phyloP scores from a whole-genome alignment of 2,888 invertebrate species.

The Clistopyga incitator region DNA sequence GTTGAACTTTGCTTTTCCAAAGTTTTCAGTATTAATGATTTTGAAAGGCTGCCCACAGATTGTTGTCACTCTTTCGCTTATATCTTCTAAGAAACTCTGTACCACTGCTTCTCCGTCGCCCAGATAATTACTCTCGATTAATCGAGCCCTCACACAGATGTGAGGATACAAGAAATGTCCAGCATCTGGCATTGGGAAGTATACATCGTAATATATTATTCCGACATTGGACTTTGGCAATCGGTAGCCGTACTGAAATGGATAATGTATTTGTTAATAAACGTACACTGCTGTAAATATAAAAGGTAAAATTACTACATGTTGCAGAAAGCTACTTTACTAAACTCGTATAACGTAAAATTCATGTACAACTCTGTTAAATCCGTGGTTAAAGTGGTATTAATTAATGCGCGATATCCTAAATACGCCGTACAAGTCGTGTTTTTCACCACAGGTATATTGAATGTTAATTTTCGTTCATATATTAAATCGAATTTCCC shows the following conservation, averaged over 20 bases:
- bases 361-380: no score
- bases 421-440: no score
- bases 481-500: no score
- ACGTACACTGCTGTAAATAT: no score
- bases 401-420: no score
- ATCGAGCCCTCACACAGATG: conserved; percentile 73
- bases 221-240: conserved; percentile 75
- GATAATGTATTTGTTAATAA: neutral
- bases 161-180: conserved; percentile 77
- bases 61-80: conserved; percentile 64
- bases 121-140: conserved; percentile 63
- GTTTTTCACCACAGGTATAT: no score
- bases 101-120: conserved; percentile 58
- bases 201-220: conserved; percentile 77
- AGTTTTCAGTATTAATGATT: conserved; percentile 9
- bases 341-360: no score
- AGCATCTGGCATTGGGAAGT: conserved; percentile 73
- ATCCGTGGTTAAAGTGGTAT: no score
- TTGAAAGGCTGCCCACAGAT: conserved; percentile 71
- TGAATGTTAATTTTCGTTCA: no score
- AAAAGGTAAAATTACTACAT: no score
- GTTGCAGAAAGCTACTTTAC: no score
- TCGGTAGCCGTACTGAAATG: conserved; percentile 79
- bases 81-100: conserved; percentile 70
- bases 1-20: neutral